Conservation (phyloP, 2,888 invertebrate species). For the Ennomos erosarius region DNA sequence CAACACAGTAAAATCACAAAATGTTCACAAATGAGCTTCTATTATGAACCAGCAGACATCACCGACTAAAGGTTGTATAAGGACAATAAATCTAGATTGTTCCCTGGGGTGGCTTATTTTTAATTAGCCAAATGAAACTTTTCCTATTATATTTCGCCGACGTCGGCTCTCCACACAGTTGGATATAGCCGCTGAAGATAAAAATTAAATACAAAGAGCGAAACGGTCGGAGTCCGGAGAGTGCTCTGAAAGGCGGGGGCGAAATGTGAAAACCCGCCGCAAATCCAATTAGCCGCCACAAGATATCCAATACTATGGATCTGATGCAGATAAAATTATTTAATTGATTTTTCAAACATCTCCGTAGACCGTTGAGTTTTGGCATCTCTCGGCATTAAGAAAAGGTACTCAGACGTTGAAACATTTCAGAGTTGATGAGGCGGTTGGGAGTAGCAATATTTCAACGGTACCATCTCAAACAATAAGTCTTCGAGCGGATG, state of each 20-base stretch:
- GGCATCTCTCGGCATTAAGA: slow-evolving; percentile 31
- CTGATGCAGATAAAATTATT: slow-evolving; percentile 61
- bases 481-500: slow-evolving; percentile 70
- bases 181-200: slow-evolving; percentile 51
- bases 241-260: slow-evolving; percentile 54
- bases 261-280: slow-evolving; percentile 66
- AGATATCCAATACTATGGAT: slow-evolving; percentile 66
- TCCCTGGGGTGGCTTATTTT: slow-evolving; percentile 74
- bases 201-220: slow-evolving; percentile 71
- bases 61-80: slow-evolving; percentile 63
- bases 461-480: slow-evolving; percentile 68
- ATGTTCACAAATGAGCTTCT: slow-evolving; percentile 64
- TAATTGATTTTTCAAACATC: slow-evolving; percentile 58
- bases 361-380: slow-evolving; percentile 25
- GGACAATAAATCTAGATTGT: slow-evolving; percentile 74
- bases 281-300: slow-evolving; percentile 74
- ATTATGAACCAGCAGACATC: slow-evolving; percentile 62
- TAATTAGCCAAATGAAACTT: slow-evolving; percentile 82
- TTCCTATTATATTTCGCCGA: slow-evolving; percentile 73
- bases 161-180: slow-evolving; percentile 54
- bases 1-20: slow-evolving; percentile 45
- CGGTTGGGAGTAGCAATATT: slow-evolving; percentile 61
- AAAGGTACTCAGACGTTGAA: slow-evolving; percentile 45
- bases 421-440: slow-evolving; percentile 44
- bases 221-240: slow-evolving; percentile 46